Evolutionary conservation across 2,888 invertebrate genomes (phyloP).

Genomic region (Mimas tiliae): DNA sequence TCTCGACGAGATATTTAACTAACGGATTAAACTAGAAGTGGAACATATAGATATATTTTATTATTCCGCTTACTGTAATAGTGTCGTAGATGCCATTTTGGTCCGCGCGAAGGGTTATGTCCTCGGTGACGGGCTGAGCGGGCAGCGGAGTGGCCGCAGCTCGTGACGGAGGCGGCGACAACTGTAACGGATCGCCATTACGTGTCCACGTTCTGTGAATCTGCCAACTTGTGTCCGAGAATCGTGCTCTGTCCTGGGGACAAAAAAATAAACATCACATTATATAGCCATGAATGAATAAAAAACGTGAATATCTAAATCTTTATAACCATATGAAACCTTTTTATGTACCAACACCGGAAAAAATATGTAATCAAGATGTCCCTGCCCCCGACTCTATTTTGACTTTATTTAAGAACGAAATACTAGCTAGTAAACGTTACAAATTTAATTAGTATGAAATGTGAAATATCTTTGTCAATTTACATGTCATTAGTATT

Average conservation of each 20-base stretch:
- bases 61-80: constrained; percentile 66
- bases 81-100: constrained; percentile 81
- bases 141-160: constrained; percentile 54
- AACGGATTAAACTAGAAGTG: constrained; percentile 3
- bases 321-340: not conserved
- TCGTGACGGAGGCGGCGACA: constrained; percentile 67
- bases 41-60: not conserved
- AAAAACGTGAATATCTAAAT: not conserved
- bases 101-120: constrained; percentile 57
- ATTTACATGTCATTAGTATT: constrained; percentile 48
- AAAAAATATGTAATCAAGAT: not conserved
- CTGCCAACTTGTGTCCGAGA: constrained; percentile 90
- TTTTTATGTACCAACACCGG: not conserved
- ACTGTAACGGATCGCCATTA: constrained; percentile 73
- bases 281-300: constrained; percentile 22
- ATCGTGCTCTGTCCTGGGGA: constrained; percentile 87
- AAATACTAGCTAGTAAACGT: constrained; percentile 31
- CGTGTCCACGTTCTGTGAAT: constrained; percentile 88
- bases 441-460: constrained; percentile 45
- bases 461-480: constrained; percentile 40
- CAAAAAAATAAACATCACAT: constrained; percentile 35
- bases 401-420: not conserved
- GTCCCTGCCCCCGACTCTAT: not conserved
- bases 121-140: constrained; percentile 49
- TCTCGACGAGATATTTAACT: not conserved